Conservation (phyloP, 1,140 invertebrate species). For the Calosoma granatense region DNA sequence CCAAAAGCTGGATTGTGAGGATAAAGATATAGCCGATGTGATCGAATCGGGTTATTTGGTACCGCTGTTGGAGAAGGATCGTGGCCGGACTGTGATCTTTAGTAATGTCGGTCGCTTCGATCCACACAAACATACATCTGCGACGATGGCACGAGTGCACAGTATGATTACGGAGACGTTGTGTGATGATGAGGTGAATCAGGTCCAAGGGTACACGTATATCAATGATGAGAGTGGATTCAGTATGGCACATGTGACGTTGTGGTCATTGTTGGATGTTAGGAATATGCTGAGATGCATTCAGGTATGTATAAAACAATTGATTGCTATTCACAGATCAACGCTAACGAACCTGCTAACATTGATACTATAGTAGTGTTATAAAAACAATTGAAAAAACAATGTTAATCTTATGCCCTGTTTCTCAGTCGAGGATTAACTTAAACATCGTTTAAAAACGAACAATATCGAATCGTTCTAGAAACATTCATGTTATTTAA, state of each 20-base stretch:
- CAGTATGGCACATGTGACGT: slow-evolving; percentile 67
- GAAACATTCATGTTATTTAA: no score
- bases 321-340: no score
- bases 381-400: background rate
- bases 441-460: no score
- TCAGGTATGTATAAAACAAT: slow-evolving; percentile 42
- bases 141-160: slow-evolving; percentile 65
- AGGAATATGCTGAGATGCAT: slow-evolving; percentile 67
- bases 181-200: slow-evolving; percentile 70
- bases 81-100: slow-evolving; percentile 65
- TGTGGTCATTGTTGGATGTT: slow-evolving; percentile 72
- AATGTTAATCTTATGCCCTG: background rate
- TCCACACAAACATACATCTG: slow-evolving; percentile 59
- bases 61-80: slow-evolving; percentile 61
- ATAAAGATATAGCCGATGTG: slow-evolving; percentile 62
- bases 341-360: no score
- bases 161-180: slow-evolving; percentile 64
- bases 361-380: slow-evolving; percentile 10
- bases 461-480: no score
- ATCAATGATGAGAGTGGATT: slow-evolving; percentile 76
- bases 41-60: slow-evolving; percentile 72
- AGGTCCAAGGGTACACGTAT: slow-evolving; percentile 66
- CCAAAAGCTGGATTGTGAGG: slow-evolving; percentile 58
- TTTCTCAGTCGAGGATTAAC: no score
- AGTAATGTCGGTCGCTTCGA: slow-evolving; percentile 63